A percentile compares a stretch with the other conserved stretches of the same genome.
phyloP scores from a whole-genome alignment of 2,113 vertebrate genomes.

The Phainopepla nitens region DNA sequence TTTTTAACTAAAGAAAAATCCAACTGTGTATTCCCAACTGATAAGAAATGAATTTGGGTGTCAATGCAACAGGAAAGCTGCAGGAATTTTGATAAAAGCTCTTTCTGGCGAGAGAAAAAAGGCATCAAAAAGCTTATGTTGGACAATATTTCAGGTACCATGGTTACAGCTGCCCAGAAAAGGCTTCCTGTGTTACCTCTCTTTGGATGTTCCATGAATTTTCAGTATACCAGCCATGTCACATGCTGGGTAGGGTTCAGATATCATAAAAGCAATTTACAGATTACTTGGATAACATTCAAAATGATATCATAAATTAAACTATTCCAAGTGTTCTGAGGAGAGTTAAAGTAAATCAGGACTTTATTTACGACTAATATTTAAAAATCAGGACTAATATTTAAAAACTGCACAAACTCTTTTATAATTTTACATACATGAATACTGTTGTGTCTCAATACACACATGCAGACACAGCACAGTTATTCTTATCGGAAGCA shows the following conservation, averaged over 20 bases:
- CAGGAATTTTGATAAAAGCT: conserved; percentile 10
- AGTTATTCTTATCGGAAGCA: background rate
- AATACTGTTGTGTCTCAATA: background rate
- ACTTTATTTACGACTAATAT: too few species aligned
- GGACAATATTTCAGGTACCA: background rate
- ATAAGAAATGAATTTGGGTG: conserved; percentile 32
- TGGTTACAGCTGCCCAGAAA: background rate
- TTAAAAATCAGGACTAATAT: background rate
- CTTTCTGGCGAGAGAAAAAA: background rate
- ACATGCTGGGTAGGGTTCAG: background rate
- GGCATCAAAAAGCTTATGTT: background rate
- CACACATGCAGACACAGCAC: background rate
- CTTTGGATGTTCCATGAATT: background rate
- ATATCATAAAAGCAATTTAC: background rate
- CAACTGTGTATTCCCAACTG: conserved; percentile 2
- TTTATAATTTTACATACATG: background rate
- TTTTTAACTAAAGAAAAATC: background rate
- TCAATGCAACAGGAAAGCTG: background rate
- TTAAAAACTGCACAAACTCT: background rate
- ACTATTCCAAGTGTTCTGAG: background rate
- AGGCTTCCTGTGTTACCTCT: background rate
- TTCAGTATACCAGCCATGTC: background rate
- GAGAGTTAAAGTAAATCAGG: background rate
- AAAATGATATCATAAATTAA: background rate
- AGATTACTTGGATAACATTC: background rate